phyloP scores from a whole-genome alignment of 2,113 vertebrate genomes.

The Gorsachius goisagi region DNA sequence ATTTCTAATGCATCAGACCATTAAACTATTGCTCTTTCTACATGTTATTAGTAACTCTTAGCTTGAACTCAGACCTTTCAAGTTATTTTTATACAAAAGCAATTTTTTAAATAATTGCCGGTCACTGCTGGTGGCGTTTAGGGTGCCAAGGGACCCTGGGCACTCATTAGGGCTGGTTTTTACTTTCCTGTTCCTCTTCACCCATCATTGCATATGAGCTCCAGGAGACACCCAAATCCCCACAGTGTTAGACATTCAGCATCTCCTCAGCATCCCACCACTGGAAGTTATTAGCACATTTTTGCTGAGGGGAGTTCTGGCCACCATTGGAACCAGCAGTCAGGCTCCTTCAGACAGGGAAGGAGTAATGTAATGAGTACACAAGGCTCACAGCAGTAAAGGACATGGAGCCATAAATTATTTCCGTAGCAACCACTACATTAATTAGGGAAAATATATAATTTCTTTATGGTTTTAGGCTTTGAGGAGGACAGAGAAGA shows the following conservation, averaged over 20 bases:
- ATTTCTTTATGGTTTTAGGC: constrained; percentile 17
- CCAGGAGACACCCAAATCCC: background rate
- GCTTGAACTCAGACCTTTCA: background rate
- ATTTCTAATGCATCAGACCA: background rate
- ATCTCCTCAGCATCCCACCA: background rate
- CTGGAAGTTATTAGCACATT: background rate
- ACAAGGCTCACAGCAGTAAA: background rate
- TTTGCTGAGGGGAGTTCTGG: background rate
- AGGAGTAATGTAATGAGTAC: background rate
- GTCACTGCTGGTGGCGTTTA: background rate
- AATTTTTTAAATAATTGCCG: background rate
- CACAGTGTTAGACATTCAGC: background rate
- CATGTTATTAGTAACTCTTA: background rate
- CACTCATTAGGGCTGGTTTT: background rate
- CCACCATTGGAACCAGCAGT: background rate
- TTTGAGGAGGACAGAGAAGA: constrained; percentile 20
- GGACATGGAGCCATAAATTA: background rate
- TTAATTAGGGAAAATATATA: constrained; percentile 18
- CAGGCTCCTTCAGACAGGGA: background rate
- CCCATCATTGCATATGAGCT: background rate
- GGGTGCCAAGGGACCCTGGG: background rate
- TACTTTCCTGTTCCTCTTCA: background rate
- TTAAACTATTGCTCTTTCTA: background rate
- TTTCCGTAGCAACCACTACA: constrained; percentile 1
- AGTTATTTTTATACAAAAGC: background rate